A percentile compares a stretch with the other conserved stretches of the same genome.
Evolutionary conservation across 2,113 vertebrate species (phyloP).

Genomic region (Tetrao urogallus): DNA sequence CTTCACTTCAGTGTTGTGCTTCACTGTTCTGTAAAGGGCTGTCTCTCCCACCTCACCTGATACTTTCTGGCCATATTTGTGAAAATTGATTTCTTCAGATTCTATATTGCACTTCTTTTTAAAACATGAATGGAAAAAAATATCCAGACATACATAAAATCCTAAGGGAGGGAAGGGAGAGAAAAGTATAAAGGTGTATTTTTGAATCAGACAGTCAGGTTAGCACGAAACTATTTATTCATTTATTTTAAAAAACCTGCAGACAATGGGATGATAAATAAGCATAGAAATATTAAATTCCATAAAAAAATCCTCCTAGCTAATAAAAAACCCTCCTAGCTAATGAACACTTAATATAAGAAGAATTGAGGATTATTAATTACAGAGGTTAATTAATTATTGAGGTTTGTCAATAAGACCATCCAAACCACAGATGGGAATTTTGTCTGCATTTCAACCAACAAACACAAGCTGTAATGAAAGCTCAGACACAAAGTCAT

Average conservation of each 20-base stretch:
- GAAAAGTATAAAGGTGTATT: accelerated
- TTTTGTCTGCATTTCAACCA: not conserved
- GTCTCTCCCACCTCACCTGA: not conserved
- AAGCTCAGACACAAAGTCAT: not conserved
- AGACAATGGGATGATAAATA: not conserved
- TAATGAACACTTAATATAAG: not conserved
- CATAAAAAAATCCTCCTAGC: not conserved
- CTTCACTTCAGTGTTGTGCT: not conserved
- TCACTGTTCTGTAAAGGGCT: not conserved
- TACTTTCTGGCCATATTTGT: not conserved
- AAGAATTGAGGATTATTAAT: not conserved
- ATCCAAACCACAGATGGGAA: not conserved
- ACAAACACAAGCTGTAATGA: not conserved
- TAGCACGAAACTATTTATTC: not conserved
- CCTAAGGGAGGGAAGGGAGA: not conserved
- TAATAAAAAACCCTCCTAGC: not conserved
- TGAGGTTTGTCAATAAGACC: not conserved
- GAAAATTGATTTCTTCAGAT: not conserved
- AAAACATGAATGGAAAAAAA: not conserved
- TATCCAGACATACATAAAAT: not conserved
- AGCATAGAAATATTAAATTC: not conserved
- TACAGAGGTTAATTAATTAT: not conserved
- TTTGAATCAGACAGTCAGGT: not conserved
- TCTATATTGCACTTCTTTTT: not conserved
- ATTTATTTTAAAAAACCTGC: not conserved